Evolutionary conservation across 2,113 vertebrate species (phyloP).

Genomic region (Athene noctua): DNA sequence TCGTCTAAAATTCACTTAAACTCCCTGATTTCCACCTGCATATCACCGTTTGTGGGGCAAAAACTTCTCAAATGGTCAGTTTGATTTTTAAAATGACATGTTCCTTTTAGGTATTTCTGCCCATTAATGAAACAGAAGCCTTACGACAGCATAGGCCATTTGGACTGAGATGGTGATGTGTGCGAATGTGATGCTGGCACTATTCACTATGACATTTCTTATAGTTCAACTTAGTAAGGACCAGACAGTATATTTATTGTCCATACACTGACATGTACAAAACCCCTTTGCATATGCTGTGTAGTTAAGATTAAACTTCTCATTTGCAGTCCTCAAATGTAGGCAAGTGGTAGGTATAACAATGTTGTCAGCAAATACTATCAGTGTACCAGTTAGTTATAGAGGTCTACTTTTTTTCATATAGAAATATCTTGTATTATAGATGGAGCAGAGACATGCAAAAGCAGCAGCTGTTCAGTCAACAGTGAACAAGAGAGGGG

Average conservation of each 20-base stretch:
- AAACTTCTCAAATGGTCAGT: neutral
- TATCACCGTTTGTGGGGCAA: neutral
- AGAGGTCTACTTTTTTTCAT: neutral
- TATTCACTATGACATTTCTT: neutral
- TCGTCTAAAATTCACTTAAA: neutral
- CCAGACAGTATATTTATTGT: neutral
- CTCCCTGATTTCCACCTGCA: neutral
- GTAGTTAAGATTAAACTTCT: neutral
- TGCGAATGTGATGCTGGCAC: no score
- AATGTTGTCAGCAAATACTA: neutral
- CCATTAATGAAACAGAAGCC: neutral
- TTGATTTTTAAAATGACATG: neutral
- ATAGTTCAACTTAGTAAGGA: neutral
- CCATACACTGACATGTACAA: neutral
- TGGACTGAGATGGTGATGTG: neutral
- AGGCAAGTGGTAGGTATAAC: neutral
- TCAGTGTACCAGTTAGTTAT: neutral
- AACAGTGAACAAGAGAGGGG: neutral
- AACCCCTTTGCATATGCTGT: neutral
- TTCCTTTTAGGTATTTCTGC: neutral
- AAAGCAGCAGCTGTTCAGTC: neutral
- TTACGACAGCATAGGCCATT: rapidly evolving
- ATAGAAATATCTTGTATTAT: neutral
- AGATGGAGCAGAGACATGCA: neutral
- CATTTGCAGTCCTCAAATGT: neutral